Percentiles rank a stretch among this genome's conserved stretches.
Conservation (phyloP, 2,797 vertebrate species). For the Protosalanx chinensis region DNA sequence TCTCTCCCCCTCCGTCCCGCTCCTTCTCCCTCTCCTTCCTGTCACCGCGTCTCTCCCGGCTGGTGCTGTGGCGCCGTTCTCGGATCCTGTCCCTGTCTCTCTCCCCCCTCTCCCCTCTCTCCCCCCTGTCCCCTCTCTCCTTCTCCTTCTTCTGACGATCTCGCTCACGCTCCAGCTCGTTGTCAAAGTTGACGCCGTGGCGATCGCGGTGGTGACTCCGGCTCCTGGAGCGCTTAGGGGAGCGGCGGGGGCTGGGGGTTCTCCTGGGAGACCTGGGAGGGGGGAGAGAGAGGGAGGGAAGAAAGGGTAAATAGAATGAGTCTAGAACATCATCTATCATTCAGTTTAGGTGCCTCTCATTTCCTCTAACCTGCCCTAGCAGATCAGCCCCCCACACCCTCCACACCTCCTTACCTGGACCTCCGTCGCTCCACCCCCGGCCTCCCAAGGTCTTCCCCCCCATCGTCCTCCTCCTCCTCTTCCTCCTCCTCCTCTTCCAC, state of each 20-base stretch:
- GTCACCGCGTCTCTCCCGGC: constrained; percentile 62
- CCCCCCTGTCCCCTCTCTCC: constrained; percentile 82
- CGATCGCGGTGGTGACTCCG: constrained; percentile 89
- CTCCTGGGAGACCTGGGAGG: constrained; percentile 83
- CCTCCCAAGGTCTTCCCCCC: constrained; percentile 73
- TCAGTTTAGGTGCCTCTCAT: too few relatives aligned
- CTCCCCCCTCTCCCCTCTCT: constrained; percentile 71
- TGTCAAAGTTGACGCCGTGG: constrained; percentile 90
- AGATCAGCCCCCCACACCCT: too few relatives aligned
- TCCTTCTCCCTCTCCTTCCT: constrained; percentile 89
- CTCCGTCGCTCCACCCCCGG: constrained; percentile 79
- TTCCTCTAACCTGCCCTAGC: too few relatives aligned
- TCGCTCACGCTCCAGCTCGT: constrained; percentile 90
- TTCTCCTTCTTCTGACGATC: constrained; percentile 85
- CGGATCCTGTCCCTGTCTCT: constrained; percentile 83
- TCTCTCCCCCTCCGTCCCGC: constrained; percentile 82
- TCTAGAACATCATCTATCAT: too few relatives aligned
- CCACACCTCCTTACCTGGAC: constrained; percentile 77
- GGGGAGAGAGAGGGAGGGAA: too few relatives aligned
- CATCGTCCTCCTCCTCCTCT: constrained; percentile 72
- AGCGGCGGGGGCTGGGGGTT: constrained; percentile 84
- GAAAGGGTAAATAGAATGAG: too few relatives aligned
- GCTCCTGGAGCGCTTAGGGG: constrained; percentile 92
- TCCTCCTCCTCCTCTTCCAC: constrained; percentile 80
- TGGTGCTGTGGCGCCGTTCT: too few relatives aligned